Base-by-base conservation (phyloP, 1,140 invertebrate species). In the Leptopilina clavipes region DNA sequence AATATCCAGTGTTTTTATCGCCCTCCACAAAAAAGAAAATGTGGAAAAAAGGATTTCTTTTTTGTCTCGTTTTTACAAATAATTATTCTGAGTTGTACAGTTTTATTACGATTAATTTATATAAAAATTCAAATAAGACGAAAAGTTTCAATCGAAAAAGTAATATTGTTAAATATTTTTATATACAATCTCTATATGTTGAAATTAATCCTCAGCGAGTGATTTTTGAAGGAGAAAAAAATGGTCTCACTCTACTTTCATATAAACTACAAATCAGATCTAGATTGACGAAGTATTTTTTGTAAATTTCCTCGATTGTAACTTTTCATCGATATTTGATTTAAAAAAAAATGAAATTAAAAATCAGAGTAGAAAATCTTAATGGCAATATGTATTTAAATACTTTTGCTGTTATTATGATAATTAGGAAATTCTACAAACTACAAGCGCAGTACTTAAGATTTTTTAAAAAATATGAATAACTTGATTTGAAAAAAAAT, bases 381-480 rank as follows among this genome's bases (percentile, higher is more conserved):
- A 52, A 52, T 52, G 48, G 48, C 48, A 52, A 80, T 82, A 43
- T 19, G 48, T 74, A 37, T 73, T 71, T 52, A 52, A 52, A 52
- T 52, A 52, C 48, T 52, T 40, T 40, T 52, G n/a, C 48, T 17
- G 48, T n/a, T 52, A 52, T 52, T 52, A 52, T 17, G 48, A 17
- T 52, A 52, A n/a, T 52, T 52, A 52, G 48, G 14, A 52, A 52
- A 17, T 52, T 52, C 48, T 52, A 52, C 12, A 52, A 52, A 52
- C 71, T 73, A 79, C 76, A 76, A 76, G 75, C 73, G 73, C 72
- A 77, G 82, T 83, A 83, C 82, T 83, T 83, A 83, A 81, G 71
- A 48, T 71, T 31, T 31, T 74, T 17, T 76, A 79, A 40, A 40
- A 40, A 9, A 40, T 7, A 45, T 25, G 70, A 43, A 78, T 45